phyloP scores from a whole-genome alignment of 2,888 invertebrate species.

The Plebejus melissa region DNA sequence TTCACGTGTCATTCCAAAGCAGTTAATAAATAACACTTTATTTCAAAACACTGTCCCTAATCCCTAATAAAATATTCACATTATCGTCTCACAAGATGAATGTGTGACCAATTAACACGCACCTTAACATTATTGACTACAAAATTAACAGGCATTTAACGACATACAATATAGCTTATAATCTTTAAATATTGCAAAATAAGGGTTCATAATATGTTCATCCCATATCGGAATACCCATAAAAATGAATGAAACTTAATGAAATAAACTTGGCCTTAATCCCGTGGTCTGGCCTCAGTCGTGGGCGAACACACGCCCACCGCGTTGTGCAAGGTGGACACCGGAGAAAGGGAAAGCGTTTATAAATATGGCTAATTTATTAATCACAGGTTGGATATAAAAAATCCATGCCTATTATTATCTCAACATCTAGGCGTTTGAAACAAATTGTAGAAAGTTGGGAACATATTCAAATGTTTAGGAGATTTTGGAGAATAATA shows the following conservation, averaged over 20 bases:
- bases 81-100: not conserved
- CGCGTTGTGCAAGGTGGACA: constrained; percentile 37
- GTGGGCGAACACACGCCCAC: constrained; percentile 42
- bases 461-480: too few species aligned
- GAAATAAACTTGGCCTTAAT: constrained; percentile 23
- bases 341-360: constrained; percentile 39
- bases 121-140: not conserved
- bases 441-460: too few species aligned
- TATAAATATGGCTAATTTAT: constrained; percentile 14
- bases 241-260: constrained; percentile 25
- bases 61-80: not conserved
- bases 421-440: not conserved
- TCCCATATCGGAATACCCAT: constrained; percentile 18
- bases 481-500: too few species aligned
- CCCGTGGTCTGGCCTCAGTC: not conserved
- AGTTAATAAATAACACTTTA: not conserved
- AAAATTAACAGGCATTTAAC: constrained; percentile 2
- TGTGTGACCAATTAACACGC: not conserved
- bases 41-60: not conserved
- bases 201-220: not conserved
- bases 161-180: not conserved
- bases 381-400: constrained; percentile 5
- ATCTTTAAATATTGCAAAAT: constrained; percentile 20
- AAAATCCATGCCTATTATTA: not conserved
- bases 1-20: not conserved